Base-by-base conservation (phyloP, 2,888 invertebrate species). In the Drosophila histrio region DNA sequence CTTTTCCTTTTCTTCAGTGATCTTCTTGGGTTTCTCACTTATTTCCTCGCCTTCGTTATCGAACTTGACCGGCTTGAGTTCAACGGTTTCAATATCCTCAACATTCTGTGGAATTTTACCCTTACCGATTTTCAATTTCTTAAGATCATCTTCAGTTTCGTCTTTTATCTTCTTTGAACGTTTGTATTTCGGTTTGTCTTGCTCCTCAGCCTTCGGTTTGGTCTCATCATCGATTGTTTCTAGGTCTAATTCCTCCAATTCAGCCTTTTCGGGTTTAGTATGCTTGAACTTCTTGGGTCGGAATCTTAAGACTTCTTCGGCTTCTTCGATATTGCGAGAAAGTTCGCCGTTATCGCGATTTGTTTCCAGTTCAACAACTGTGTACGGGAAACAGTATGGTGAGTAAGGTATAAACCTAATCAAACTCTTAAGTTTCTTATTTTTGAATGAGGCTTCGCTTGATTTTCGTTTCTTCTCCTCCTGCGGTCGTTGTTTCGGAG, bases 241-340 rank as follows among this genome's bases (percentile, higher is more conserved):
- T 1, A 87, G 39, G 15, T 86, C 87, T 4, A 93, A 91, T 81
- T 93, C 93, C 90, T 95, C 94, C 38, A 95, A 90, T 70, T 94
- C 93, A 0, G 92, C 91, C 80, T 93, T 92, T 77, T 93, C 93
- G 56, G 93, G 91, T 43, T 94, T 94, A 0, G 93, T 92, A 36
- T 94, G 90, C 77, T 93, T 93, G 2, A 93, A 92, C 82, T 93
- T 93, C 79, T 93, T 94, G 1, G 92, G 92, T 68, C 93, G 93
- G 60, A 93, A 94, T 90, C 94, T 95, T 44, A 94, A 91, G 9
- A 94, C 90, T 89, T 94, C 93, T 65, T 94, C 92, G 6, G 95
- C 95, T 89, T 96, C 95, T 91, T 94, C 93, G 2, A 94, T 91
- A 88, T 94, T 95, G 85, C 95, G 93, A 0, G 96, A 95, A 47